Base-by-base conservation (phyloP, 2,888 invertebrate species). In the Schizotus pectinicornis region DNA sequence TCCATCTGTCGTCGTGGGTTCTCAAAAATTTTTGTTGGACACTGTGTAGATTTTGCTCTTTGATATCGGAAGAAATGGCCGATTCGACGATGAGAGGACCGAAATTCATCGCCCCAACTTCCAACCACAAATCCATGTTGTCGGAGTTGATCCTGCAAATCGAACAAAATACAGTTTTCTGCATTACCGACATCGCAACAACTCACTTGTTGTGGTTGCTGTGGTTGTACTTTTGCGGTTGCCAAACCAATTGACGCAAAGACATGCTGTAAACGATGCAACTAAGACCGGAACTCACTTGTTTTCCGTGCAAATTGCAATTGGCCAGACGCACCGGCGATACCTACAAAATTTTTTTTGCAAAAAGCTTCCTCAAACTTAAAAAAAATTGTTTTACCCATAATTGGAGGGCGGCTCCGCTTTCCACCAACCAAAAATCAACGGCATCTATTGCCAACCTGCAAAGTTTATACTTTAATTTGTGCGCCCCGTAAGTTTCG, bases 291-390 rank as follows among this genome's bases (percentile, higher is more conserved):
- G 91, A 90, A 67, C 92, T 91, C 32, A 94, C 94, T 71, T 93
- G 91, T 64, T 91, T 88, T 0, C 96, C 95, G 74, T 98, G 97
- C n/a, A 98, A 84, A 81, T 98, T 98, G 74, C 98, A 98, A 43
- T 90, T 92, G 13, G 95, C 90, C 59, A 96, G 79, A 46, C 96
- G 86, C 33, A 96, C 85, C 1, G 97, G 96, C 12, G 92, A 93
- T 67, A 94, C 84, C 86, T 87, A 65, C 9, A 76, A 73, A 61
- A n/a, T n/a, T n/a, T n/a, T n/a, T n/a, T n/a, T n/a, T n/a, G n/a
- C n/a, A n/a, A n/a, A n/a, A n/a, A n/a, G n/a, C n/a, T n/a, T n/a
- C n/a, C n/a, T n/a, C n/a, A n/a, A n/a, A n/a, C n/a, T n/a, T 55
- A 50, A 43, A 53, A 36, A 34, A 36, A 52, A 9, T 7, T 38